Evolutionary conservation across 1,140 invertebrate genomes (phyloP), one percentile per base, ranked within the genome.

Genomic region (Trichonephila inaurata): DNA sequence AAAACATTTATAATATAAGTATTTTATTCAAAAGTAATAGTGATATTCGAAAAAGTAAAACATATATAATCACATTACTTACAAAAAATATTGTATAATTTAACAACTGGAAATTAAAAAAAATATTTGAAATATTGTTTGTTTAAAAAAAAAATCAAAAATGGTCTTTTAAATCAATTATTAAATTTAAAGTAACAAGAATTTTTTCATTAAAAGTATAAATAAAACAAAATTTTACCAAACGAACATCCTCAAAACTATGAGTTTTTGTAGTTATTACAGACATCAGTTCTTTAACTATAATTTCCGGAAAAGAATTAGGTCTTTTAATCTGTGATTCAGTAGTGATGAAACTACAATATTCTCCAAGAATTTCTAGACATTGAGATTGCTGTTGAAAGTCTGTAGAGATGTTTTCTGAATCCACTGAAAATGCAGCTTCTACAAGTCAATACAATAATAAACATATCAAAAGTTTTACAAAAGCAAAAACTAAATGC

Each of bases 351-450:
- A 93, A 81, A 10, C 72, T 44, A 21, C 64, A 88, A 24, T 81
- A 88, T 21, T 93, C 86, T 64, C 85, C 92, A 62, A 93, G 51
- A 24, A 88, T 64, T 81, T 89, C 92, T 4, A 93, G 60, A 89
- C 92, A 93, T 18, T 93, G 64, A 7, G 88, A 33, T 12, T 93
- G 85, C 58, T 81, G 51, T 66, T 93, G 66, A 24, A 89, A 62
- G 19, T 77, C 72, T 44, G 61, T 24, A 19, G 85, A 58, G 1
- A 77, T 33, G 40, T 21, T 81, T 44, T 93, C 33, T 2, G 12
- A 0, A n/a, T 93, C 69, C 19, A 88, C 24, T 24, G 83, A 62
- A 60, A 77, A 77, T 21, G 33, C 24, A 40, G 7, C 16, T 16
- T 77, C 72, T 77, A 77, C 19, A 77, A 33, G 28, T 33, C 28